These are phyloP conservation scores for Sinodicranocentrus sp. DNA, from an alignment of 2,888 invertebrate genomes.

Conservation along the genomic window DNA sequence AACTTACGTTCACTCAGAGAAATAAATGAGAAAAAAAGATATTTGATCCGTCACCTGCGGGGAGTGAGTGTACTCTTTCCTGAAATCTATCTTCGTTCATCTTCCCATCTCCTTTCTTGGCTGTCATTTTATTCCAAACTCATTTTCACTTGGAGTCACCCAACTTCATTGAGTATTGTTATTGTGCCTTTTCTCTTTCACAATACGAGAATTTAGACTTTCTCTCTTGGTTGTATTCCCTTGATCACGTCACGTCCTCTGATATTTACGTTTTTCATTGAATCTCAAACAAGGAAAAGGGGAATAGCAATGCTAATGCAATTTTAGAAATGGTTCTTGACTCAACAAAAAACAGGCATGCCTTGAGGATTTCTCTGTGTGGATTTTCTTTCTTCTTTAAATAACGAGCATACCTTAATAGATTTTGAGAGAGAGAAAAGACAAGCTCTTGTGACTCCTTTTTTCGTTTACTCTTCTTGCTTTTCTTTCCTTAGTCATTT, in stretches of 20 bases:
- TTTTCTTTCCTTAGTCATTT: slow-evolving; percentile 26
- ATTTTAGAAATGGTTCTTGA: neutral
- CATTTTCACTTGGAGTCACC: neutral
- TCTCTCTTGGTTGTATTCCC: neutral
- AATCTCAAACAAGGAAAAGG: neutral
- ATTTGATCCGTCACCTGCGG: slow-evolving; percentile 5
- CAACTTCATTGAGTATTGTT: too few species aligned
- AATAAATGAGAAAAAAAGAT: neutral
- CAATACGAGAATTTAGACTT: too few species aligned
- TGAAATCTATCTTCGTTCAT: slow-evolving; percentile 2
- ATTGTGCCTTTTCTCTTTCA: too few species aligned
- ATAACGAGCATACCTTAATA: neutral
- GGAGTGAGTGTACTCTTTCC: neutral
- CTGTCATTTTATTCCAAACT: neutral
- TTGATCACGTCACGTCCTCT: neutral
- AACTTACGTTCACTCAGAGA: too few species aligned
- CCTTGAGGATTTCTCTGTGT: neutral
- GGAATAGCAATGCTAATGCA: slow-evolving; percentile 5
- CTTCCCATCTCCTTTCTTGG: slow-evolving; percentile 1
- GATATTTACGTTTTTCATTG: slow-evolving; percentile 4
- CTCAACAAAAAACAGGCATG: neutral
- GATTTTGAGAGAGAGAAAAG: too few species aligned
- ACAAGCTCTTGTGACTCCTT: too few species aligned
- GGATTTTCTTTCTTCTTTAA: slow-evolving; percentile 2
- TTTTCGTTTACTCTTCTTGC: neutral